Evolutionary conservation across 2,113 vertebrate species (phyloP), one percentile per base, ranked within the genome.

Genomic region (Pterocles gutturalis): DNA sequence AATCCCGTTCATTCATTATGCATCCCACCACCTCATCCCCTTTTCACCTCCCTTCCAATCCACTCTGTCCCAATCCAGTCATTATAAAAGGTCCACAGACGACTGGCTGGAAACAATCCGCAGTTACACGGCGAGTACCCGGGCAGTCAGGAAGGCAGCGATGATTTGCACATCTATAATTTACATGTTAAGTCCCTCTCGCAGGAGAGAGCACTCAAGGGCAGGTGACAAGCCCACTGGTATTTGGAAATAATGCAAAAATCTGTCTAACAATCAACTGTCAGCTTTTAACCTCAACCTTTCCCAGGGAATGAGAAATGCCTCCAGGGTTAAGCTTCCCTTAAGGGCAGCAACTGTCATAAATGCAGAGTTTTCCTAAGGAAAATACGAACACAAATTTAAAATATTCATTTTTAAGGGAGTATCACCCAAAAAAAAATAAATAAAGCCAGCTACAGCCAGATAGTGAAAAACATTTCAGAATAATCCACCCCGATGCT

Each of bases 271-370:
- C 28, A 58, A 90, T 87, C 91, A 94, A 46, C 90, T 72, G 67
- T 38, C 92, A 94, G 81, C 66, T 91, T 93, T 94, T 67, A 60
- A 86, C 57, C 71, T 69, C 91, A 48, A 16, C 94, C 91, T 65
- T 67, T 92, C 73, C 34, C 70, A n/a, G 64, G 45, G 80, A 62
- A 71, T 92, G 96, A 92, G 86, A 96, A 89, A 96, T 72, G 76
- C 88, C 65, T 89, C 64, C 79, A 31, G 86, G 96, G 94, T 46
- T 61, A 77, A 89, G 75, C 54, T 86, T 86, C 71, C 77, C 71
- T 58, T 38, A 95, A 94, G 78, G 82, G 55, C 55, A 81, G 58
- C 77, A 72, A 80, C 16, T 73, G 76, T 26, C 43, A 67, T 1
- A 25, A 54, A 62, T 0, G 13, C 6, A 41, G 79, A 7, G 11